Percentiles rank a stretch among this genome's conserved stretches.
Conservation (phyloP, 2,797 vertebrate species). For the Vultur gryphus region DNA sequence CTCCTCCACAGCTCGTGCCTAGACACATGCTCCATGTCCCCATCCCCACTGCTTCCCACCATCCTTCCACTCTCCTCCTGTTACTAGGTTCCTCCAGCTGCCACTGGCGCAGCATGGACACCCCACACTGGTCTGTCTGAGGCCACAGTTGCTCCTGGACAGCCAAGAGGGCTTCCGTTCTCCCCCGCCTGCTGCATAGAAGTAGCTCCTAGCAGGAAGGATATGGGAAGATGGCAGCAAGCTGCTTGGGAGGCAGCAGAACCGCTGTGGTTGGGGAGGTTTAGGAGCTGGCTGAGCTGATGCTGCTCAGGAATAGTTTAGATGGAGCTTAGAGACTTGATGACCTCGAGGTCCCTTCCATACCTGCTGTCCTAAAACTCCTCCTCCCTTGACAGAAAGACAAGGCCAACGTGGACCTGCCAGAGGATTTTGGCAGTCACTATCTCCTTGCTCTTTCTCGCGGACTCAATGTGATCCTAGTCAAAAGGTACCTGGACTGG, state of each 20-base stretch:
- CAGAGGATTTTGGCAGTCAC: background rate
- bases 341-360: background rate
- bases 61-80: background rate
- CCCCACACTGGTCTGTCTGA: background rate
- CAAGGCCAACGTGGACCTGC: background rate
- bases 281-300: background rate
- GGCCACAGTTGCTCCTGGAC: background rate
- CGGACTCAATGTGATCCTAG: accelerated
- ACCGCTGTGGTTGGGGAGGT: background rate
- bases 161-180: background rate
- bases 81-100: background rate
- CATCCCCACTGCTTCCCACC: background rate
- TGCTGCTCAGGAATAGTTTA: background rate
- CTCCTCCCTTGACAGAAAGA: background rate
- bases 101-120: background rate
- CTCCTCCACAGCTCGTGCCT: background rate
- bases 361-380: background rate
- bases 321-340: background rate
- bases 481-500: background rate
- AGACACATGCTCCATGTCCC: background rate
- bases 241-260: background rate
- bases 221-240: background rate
- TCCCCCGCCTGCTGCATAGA: background rate
- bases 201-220: background rate
- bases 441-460: background rate